Evolutionary conservation across 2,113 vertebrate genomes (phyloP).

Genomic region (Embiotoca jacksoni): DNA sequence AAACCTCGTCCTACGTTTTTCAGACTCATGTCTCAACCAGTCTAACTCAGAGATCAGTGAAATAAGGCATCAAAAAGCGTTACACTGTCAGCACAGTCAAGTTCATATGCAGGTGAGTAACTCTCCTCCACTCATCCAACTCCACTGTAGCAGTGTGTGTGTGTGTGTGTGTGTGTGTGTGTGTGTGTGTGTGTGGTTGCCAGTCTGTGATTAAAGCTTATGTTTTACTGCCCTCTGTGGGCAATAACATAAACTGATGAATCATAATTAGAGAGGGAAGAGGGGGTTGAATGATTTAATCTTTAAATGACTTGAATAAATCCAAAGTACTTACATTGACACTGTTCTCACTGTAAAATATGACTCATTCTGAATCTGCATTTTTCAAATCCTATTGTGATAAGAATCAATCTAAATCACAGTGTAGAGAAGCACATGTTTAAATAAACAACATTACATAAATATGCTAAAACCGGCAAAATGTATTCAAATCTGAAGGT

Average conservation of each 20-base stretch:
- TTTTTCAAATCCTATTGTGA: slow-evolving; percentile 13
- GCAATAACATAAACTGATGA: slow-evolving; percentile 5
- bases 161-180: slow-evolving; percentile 30
- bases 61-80: slow-evolving; percentile 59
- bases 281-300: slow-evolving; percentile 17
- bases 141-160: slow-evolving; percentile 19
- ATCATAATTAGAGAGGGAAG: neutral
- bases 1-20: slow-evolving; percentile 51
- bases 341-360: slow-evolving; percentile 31
- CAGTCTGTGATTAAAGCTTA: slow-evolving; percentile 28
- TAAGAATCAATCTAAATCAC: slow-evolving; percentile 16
- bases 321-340: slow-evolving; percentile 35
- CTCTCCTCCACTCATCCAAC: slow-evolving; percentile 48
- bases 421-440: neutral
- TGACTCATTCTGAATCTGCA: slow-evolving; percentile 33
- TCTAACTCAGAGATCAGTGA: slow-evolving; percentile 29
- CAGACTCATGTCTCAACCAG: slow-evolving; percentile 28
- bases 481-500: too few relatives aligned
- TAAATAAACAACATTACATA: too few relatives aligned
- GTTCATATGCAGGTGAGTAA: slow-evolving; percentile 77
- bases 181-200: neutral
- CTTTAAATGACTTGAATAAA: slow-evolving; percentile 43
- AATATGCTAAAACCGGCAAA: too few relatives aligned
- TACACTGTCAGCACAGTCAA: slow-evolving; percentile 54
- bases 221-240: slow-evolving; percentile 77